Evolutionary conservation across 1,140 invertebrate species (phyloP).

Genomic region (Chymomyza costata): DNA sequence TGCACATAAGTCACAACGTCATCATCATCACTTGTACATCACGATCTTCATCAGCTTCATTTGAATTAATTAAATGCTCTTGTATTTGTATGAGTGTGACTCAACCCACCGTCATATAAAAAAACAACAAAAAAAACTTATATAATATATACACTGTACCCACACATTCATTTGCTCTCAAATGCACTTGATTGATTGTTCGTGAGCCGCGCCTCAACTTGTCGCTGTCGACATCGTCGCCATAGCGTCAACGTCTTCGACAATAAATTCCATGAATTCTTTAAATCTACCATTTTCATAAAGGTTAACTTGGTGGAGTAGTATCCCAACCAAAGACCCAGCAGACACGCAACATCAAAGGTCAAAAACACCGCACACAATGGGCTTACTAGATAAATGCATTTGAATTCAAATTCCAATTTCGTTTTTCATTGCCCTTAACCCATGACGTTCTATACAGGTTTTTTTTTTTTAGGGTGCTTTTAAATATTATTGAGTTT

Average conservation of each 20-base stretch:
- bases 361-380: conserved; percentile 31
- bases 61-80: conserved; percentile 66
- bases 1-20: conserved; percentile 1
- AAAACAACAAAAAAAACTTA: no score
- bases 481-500: conserved; percentile 5
- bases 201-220: conserved; percentile 52
- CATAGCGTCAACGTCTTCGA: no score
- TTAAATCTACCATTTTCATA: conserved; percentile 43
- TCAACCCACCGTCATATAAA: conserved; percentile 45
- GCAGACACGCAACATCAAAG: conserved; percentile 29
- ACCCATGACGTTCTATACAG: no score
- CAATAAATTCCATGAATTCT: conserved; percentile 66
- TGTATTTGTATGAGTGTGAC: conserved; percentile 38
- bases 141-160: no score
- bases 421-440: conserved; percentile 15
- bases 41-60: conserved; percentile 51
- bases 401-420: conserved; percentile 17
- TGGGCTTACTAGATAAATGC: no score
- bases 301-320: conserved; percentile 36
- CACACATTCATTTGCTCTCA: conserved; percentile 46
- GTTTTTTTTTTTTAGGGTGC: no score
- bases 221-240: no score
- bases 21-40: conserved; percentile 6
- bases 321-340: conserved; percentile 1
- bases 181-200: conserved; percentile 66